Evolutionary conservation across 2,888 invertebrate species (phyloP), one percentile per base, ranked within the genome.

Genomic region (Acanthosepion esculentum): DNA sequence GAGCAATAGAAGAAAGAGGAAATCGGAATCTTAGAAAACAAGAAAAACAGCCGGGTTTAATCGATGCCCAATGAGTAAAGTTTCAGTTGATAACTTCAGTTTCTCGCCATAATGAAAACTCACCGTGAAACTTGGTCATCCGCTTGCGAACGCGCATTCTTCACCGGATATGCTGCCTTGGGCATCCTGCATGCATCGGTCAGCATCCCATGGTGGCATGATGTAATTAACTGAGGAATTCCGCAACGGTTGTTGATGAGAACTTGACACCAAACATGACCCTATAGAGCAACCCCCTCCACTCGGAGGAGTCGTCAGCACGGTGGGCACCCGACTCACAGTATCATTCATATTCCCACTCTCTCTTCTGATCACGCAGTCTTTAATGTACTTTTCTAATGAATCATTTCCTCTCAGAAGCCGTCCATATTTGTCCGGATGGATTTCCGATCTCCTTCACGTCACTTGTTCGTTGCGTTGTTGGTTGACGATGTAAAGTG

Each of bases 161-260:
- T 78, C 78, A 48, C 93, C 93, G 93, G 93, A 93, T 93, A n/a
- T 93, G 48, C 15, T 12, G 50, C 93, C 53, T 92, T 93, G 93
- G 93, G 93, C 93, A 93, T 48, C 93, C 93, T 48, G n/a, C 26
- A 33, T 48, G 53, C 50, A 93, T 53, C 93, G 93, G 93, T 93
- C 93, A 93, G 50, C 93, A 53, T 53, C 93, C 93, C 50, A 29
- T 93, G 50, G 93, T 93, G 93, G 93, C 53, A 29, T 93, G 50
- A 93, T 93, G 93, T 93, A 93, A 93, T 93, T 93, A 93, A 93
- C 93, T 93, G 93, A 26, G 93, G 93, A 53, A 93, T 93, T 93
- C 53, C 29, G 53, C 23, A 53, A 26, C 48, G 93, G 29, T 93
- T 12, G 93, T 53, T 93, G 48, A 53, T 93, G 50, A 93, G n/a